Percentiles rank a stretch among this genome's conserved stretches.
Evolutionary conservation across 2,113 vertebrate species (phyloP).

Genomic region (Antennarius striatus): DNA sequence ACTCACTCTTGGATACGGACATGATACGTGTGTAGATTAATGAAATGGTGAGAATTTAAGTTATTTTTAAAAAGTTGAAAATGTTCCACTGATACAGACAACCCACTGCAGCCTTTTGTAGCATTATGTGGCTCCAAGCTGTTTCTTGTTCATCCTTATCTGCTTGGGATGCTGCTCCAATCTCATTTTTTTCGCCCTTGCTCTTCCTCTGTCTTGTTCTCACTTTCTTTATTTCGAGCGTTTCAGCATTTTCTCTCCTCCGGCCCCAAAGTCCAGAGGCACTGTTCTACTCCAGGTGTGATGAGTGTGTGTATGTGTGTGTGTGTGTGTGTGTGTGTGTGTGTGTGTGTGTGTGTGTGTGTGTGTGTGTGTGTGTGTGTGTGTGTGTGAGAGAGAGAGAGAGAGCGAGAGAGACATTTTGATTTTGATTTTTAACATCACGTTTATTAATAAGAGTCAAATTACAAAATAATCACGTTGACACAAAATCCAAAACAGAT

Average conservation of each 20-base stretch:
- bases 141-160: constrained; percentile 24
- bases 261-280: constrained; percentile 57
- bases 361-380: background rate
- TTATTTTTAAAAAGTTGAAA: constrained; percentile 18
- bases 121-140: constrained; percentile 18
- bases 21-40: no score
- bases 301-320: constrained; percentile 2
- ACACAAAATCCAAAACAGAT: no score
- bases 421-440: no score
- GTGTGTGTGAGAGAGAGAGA: background rate
- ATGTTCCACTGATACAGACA: constrained; percentile 6
- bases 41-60: no score
- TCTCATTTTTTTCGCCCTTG: constrained; percentile 28
- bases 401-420: background rate
- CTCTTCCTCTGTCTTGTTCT: constrained; percentile 43
- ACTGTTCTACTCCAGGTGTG: constrained; percentile 28
- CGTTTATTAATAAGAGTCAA: no score
- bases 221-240: constrained; percentile 51
- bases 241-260: constrained; percentile 62
- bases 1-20: background rate
- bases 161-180: constrained; percentile 51
- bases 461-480: no score
- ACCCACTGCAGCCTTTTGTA: constrained; percentile 11
- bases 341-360: constrained; percentile 4
- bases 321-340: background rate